Conservation (phyloP, 2,888 invertebrate genomes). For the Rhamphomyia laevipes region DNA sequence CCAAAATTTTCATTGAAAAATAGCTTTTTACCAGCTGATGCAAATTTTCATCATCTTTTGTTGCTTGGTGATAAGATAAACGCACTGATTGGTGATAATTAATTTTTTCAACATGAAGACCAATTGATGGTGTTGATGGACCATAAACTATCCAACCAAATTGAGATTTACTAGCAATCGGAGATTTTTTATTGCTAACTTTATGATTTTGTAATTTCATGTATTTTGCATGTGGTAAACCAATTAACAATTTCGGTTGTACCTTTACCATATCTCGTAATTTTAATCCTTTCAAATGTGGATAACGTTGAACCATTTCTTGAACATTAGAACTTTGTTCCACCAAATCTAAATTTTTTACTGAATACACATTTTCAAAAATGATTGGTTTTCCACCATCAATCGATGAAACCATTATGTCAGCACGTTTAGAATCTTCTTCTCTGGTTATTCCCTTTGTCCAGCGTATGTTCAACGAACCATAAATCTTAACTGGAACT, state of each 20-base stretch:
- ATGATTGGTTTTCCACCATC: conserved; percentile 1
- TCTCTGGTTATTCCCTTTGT: neutral
- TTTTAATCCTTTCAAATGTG: neutral
- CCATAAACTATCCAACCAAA: conserved; percentile 8
- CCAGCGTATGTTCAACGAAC: conserved; percentile 4
- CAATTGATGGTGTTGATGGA: neutral
- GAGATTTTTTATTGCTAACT: neutral
- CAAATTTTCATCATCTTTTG: neutral
- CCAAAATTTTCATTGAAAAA: conserved; percentile 8
- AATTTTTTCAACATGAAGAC: neutral
- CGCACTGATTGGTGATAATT: neutral
- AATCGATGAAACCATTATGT: neutral
- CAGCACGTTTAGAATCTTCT: conserved; percentile 1
- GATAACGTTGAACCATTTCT: neutral
- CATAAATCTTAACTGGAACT: conserved; percentile 8
- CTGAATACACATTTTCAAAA: conserved; percentile 1
- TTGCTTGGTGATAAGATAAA: neutral
- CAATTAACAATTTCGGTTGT: conserved; percentile 2
- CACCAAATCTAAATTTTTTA: conserved; percentile 2
- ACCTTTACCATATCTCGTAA: neutral
- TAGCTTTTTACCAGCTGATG: conserved; percentile 4
- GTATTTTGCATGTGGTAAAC: conserved; percentile 4
- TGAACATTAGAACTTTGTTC: neutral
- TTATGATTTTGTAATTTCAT: neutral
- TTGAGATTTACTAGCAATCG: conserved; percentile 3